A percentile compares a stretch with the other conserved stretches of the same genome.
phyloP scores from a whole-genome alignment of 2,113 vertebrate genomes.

The Albula goreensis region DNA sequence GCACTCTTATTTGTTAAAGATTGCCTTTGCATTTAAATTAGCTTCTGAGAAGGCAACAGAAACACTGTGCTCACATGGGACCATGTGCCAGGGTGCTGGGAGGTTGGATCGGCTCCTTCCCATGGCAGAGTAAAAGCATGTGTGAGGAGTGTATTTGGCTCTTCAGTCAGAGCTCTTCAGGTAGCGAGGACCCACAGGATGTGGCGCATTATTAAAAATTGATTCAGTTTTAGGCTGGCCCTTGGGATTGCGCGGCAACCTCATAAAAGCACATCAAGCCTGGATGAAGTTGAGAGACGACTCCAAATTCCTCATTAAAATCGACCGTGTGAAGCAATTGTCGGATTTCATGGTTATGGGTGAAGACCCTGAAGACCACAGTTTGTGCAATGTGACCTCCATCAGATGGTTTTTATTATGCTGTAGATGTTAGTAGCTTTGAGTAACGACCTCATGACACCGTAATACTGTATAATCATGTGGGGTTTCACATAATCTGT shows the following conservation, averaged over 20 bases:
- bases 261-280: constrained; percentile 18
- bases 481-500: constrained; percentile 15
- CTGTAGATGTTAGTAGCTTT: neutral
- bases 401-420: neutral
- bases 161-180: neutral
- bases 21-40: constrained; percentile 30
- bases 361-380: neutral
- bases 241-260: constrained; percentile 34
- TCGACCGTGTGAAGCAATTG: constrained; percentile 24
- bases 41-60: neutral
- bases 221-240: neutral
- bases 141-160: constrained; percentile 7
- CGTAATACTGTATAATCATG: constrained; percentile 30
- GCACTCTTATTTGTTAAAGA: constrained; percentile 12
- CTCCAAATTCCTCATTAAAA: neutral
- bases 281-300: neutral
- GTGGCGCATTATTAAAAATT: constrained; percentile 23
- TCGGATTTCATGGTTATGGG: constrained; percentile 21
- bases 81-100: constrained; percentile 10
- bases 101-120: constrained; percentile 17
- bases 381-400: neutral
- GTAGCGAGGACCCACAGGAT: neutral
- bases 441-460: constrained; percentile 34
- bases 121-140: constrained; percentile 25
- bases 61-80: neutral